Evolutionary conservation across 1,140 invertebrate genomes (phyloP), one percentile per base, ranked within the genome.

Genomic region (Mycetomoellerius zeteki): DNA sequence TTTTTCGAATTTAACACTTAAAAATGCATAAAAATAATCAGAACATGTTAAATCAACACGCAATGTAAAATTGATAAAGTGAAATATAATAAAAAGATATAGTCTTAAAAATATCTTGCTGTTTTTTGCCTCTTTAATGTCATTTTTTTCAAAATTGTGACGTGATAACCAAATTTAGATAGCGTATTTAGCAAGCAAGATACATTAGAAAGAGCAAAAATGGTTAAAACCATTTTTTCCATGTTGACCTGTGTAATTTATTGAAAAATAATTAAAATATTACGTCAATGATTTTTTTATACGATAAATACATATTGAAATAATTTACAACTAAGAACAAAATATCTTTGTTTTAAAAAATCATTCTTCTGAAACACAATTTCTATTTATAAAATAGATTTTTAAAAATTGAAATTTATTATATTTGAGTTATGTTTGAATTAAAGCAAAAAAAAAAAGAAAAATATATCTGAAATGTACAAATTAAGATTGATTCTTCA

Each of bases 401-500:
- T 52, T 54, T 12, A 77, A 60, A 78, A 47, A 72, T 85, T 33
- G 2, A 60, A 76, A 37, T 54, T 82, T 64, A 37, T 37, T 43
- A 43, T 43, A 43, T 43, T 37, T 37, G 33, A 33, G 27, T 56
- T 43, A 5, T 24, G 0, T 58, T 71, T 81, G 10, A 67, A 56
- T 69, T 86, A 60, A 37, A n/a, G 47, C 12, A 43, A 58, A 37
- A n/a, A n/a, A n/a, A n/a, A n/a, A n/a, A 37, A 72, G 8, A 30
- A 52, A 69, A 60, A 69, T 33, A 81, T 30, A 56, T 54, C 27
- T 60, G 33, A 27, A 54, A 43, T 69, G 21, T 24, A 58, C 80
- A 24, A 24, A 10, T 80, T 89, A 77, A 87, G 43, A 10, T 37
- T 19, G 67, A 60, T 86, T 88, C 62, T 81, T 87, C 50, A 73